A percentile compares a stretch with the other conserved stretches of the same genome.
Evolutionary conservation across 2,888 invertebrate species (phyloP).

Genomic region (Isoperla grammatica): DNA sequence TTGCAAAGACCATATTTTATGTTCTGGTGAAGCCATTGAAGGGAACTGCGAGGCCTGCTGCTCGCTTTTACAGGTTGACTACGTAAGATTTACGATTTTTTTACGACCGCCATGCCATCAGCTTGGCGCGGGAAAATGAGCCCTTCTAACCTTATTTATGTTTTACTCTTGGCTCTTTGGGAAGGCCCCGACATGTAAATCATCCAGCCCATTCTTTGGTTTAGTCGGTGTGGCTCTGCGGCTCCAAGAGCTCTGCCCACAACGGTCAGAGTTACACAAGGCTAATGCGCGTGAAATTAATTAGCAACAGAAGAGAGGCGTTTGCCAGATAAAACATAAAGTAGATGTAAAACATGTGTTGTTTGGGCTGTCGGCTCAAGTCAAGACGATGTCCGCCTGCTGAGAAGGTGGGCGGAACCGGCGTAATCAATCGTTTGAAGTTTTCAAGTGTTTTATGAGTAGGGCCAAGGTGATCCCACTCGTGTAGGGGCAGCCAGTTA

Average conservation of each 20-base stretch:
- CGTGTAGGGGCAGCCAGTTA: too few relatives aligned
- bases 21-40: constrained; percentile 25
- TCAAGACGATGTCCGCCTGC: too few relatives aligned
- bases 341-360: too few relatives aligned
- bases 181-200: constrained; percentile 26
- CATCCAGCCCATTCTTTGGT: constrained; percentile 14
- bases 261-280: not conserved
- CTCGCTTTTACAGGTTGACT: constrained; percentile 19
- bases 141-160: constrained; percentile 30
- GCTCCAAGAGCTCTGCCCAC: too few relatives aligned
- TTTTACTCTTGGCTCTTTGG: constrained; percentile 21
- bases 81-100: constrained; percentile 27
- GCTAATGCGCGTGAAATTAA: constrained; percentile 6
- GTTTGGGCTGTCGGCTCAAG: too few relatives aligned
- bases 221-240: too few relatives aligned
- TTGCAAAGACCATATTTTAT: constrained; percentile 25
- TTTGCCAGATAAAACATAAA: constrained; percentile 12
- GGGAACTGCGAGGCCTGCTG: constrained; percentile 8
- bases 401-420: too few relatives aligned
- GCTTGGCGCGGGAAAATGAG: constrained; percentile 27
- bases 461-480: too few relatives aligned
- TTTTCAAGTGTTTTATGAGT: too few relatives aligned
- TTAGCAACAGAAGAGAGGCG: constrained; percentile 10
- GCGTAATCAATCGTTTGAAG: too few relatives aligned
- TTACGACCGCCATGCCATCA: constrained; percentile 28